Evolutionary conservation across 2,888 invertebrate genomes (phyloP).

Genomic region (Priocnemis perturbator): DNA sequence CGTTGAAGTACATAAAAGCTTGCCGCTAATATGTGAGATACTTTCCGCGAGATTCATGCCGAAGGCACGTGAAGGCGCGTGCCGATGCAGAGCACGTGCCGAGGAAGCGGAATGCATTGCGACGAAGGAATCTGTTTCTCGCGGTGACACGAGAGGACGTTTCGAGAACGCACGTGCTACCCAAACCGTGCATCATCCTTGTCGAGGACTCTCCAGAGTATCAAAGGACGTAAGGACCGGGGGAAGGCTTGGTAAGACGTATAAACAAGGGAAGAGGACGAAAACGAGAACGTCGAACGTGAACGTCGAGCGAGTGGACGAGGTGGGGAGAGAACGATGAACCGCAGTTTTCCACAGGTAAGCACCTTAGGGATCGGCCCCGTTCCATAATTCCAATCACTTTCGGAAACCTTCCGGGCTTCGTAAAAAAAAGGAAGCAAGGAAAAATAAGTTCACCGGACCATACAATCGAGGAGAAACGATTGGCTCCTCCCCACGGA

Average conservation of each 20-base stretch:
- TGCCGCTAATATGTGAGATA: too few species aligned
- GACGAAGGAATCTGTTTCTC: conserved; percentile 44
- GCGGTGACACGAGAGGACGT: conserved; percentile 14
- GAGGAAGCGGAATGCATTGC: conserved; percentile 32
- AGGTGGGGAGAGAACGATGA: not conserved
- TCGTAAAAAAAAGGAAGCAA: too few species aligned
- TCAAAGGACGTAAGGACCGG: conserved; percentile 9
- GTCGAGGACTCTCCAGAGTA: conserved; percentile 6
- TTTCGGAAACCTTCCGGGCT: too few species aligned
- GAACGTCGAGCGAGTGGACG: not conserved
- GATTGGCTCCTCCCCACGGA: too few species aligned
- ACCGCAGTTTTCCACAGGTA: too few species aligned
- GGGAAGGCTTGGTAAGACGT: not conserved
- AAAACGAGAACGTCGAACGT: not conserved
- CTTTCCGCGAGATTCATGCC: not conserved
- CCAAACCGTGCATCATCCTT: conserved; percentile 8
- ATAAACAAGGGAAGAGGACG: not conserved
- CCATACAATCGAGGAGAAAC: too few species aligned
- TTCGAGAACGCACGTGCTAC: conserved; percentile 28
- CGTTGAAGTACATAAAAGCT: not conserved
- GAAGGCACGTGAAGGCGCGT: conserved; percentile 25
- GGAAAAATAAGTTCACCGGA: too few species aligned
- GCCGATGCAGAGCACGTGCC: conserved; percentile 44
- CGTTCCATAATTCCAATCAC: too few species aligned
- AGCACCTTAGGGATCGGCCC: too few species aligned